Conservation (phyloP, 2,888 invertebrate genomes). For the Ecdyonurus torrentis region DNA sequence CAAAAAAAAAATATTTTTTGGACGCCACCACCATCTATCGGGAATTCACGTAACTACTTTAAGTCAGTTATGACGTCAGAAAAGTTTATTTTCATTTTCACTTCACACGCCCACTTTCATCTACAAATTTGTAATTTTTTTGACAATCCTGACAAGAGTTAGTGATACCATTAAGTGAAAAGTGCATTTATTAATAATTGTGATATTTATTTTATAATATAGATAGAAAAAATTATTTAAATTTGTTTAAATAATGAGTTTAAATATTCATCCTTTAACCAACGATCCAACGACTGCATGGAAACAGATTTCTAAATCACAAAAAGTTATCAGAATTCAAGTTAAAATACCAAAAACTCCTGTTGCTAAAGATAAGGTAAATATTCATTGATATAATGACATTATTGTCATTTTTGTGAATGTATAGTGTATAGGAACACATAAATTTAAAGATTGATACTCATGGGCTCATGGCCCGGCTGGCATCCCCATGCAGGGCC, state of each 20-base stretch:
- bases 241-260: conserved; percentile 22
- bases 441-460: not conserved
- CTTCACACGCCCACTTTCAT: too few relatives aligned
- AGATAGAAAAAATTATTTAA: not conserved
- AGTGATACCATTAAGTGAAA: too few relatives aligned
- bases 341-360: conserved; percentile 38
- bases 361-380: conserved; percentile 37
- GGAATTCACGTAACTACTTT: too few relatives aligned
- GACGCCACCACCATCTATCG: too few relatives aligned
- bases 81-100: too few relatives aligned
- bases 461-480: too few relatives aligned
- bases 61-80: too few relatives aligned
- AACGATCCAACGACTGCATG: conserved; percentile 54
- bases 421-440: not conserved
- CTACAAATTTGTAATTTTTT: too few relatives aligned
- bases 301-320: conserved; percentile 44
- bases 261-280: conserved; percentile 40
- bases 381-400: not conserved
- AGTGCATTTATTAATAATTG: too few relatives aligned
- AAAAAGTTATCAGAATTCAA: conserved; percentile 48
- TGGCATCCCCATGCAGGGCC: too few relatives aligned
- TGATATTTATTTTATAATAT: not conserved
- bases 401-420: not conserved
- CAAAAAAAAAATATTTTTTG: too few relatives aligned
- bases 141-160: too few relatives aligned